phyloP scores from a whole-genome alignment of 1,140 invertebrate species.

The Hormaphis cornu region DNA sequence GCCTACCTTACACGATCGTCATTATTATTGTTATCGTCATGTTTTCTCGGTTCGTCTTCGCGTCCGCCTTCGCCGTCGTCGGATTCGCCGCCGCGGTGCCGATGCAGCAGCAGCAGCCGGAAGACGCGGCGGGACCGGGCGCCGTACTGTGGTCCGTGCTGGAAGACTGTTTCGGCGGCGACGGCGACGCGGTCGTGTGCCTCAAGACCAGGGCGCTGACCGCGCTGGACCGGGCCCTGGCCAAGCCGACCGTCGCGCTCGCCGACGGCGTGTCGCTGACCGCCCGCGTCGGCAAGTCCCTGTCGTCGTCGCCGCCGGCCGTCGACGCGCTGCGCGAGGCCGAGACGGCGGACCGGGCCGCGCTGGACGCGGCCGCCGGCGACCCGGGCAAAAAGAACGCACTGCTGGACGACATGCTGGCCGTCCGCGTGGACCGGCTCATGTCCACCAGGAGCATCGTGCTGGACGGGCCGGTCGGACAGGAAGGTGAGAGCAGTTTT shows the following conservation, averaged over 20 bases:
- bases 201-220: slow-evolving; percentile 2
- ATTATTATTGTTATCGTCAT: no score
- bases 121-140: neutral
- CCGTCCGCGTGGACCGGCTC: neutral
- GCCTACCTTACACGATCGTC: no score
- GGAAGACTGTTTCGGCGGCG: slow-evolving; percentile 6
- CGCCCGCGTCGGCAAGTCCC: neutral
- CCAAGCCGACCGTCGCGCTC: neutral
- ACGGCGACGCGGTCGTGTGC: neutral
- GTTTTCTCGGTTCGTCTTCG: neutral
- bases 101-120: neutral
- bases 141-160: slow-evolving; percentile 12
- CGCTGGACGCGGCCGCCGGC: neutral
- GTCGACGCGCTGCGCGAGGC: neutral
- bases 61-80: neutral
- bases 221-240: neutral
- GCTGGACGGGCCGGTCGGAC: neutral
- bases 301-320: no score
- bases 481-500: slow-evolving; percentile 2
- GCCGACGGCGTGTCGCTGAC: neutral
- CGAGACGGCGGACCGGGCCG: neutral
- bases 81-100: neutral
- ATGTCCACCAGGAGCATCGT: slow-evolving; percentile 14
- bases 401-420: slow-evolving; percentile 8
- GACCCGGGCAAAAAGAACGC: neutral